These are phyloP conservation scores for Tenthredo amoena DNA, from an alignment of 2,888 invertebrate species.

Conservation along the genomic window DNA sequence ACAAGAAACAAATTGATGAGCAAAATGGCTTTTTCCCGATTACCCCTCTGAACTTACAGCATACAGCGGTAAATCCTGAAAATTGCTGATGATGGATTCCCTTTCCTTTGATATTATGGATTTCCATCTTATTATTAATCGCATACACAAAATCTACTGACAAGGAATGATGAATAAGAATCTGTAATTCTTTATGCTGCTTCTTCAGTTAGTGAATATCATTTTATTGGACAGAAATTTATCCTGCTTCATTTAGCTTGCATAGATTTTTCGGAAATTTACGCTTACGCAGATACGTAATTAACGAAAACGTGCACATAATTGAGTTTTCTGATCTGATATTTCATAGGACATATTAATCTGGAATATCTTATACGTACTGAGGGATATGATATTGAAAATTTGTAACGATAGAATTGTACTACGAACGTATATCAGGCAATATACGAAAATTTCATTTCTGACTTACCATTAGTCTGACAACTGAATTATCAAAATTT, in stretches of 20 bases:
- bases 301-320: not conserved
- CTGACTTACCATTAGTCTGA: not conserved
- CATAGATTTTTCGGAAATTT: not conserved
- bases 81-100: not conserved
- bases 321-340: not conserved
- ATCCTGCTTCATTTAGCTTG: not conserved
- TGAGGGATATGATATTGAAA: not conserved
- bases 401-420: not conserved
- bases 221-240: not conserved
- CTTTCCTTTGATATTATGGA: not conserved
- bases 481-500: not conserved
- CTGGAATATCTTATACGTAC: not conserved
- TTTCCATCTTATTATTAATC: slow-evolving; percentile 2
- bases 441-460: not conserved
- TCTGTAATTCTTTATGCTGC: not conserved
- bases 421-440: not conserved
- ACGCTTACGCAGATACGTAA: not conserved
- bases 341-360: no score
- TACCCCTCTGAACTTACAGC: not conserved
- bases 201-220: not conserved
- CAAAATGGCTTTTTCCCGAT: not conserved
- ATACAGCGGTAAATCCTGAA: not conserved
- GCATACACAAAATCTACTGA: not conserved
- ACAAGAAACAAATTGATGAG: not conserved
- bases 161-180: slow-evolving; percentile 2